Percentiles rank a stretch among this genome's conserved stretches.
phyloP scores from a whole-genome alignment of 2,113 vertebrate species.

The Asarcornis scutulata region DNA sequence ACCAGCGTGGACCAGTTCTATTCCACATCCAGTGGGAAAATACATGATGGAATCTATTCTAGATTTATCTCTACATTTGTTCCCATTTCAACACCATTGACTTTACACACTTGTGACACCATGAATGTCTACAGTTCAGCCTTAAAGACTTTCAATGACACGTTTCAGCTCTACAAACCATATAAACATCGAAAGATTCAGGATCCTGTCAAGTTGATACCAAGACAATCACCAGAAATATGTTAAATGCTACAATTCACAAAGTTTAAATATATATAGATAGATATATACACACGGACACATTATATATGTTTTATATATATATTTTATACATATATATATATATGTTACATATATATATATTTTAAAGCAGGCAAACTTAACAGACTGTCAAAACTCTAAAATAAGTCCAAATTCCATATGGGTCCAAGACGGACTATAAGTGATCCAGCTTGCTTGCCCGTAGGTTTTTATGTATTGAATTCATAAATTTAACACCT shows the following conservation, averaged over 20 bases:
- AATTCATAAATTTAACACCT: not conserved
- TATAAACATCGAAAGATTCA: not conserved
- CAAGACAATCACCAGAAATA: not conserved
- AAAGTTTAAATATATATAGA: not conserved
- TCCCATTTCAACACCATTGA: not conserved
- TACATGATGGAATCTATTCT: rapidly evolving
- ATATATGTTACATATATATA: no score
- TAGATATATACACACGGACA: no score
- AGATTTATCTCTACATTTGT: not conserved
- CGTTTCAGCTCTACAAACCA: not conserved
- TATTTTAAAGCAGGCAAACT: no score
- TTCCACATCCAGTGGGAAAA: not conserved
- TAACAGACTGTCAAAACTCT: not conserved
- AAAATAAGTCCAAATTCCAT: not conserved
- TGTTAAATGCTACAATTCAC: not conserved
- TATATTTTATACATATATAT: no score
- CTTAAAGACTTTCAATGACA: not conserved
- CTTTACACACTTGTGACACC: not conserved
- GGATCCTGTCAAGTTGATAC: not conserved
- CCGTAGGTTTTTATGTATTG: not conserved
- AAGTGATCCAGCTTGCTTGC: not conserved
- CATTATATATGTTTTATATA: no score
- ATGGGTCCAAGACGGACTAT: not conserved
- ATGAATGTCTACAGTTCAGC: not conserved
- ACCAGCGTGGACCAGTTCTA: not conserved